phyloP scores from a whole-genome alignment of 2,797 vertebrate species.

The Mallotus villosus region DNA sequence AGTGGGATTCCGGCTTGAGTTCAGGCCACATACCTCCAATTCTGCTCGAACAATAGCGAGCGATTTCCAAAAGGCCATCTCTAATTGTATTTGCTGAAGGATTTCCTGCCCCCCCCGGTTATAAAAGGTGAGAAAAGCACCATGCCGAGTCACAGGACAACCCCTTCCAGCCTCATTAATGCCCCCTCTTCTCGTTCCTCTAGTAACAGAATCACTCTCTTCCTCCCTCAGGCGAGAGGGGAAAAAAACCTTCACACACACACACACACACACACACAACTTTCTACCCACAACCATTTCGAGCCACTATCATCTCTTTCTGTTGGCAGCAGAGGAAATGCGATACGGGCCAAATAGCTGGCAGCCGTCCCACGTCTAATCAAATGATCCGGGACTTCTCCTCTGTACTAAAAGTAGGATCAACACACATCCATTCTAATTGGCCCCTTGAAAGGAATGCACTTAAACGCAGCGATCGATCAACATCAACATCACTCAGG shows the following conservation, averaged over 20 bases:
- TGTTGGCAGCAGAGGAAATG: slow-evolving; percentile 43
- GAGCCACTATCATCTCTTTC: slow-evolving; percentile 39
- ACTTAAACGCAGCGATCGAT: slow-evolving; percentile 53
- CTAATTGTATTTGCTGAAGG: slow-evolving; percentile 33
- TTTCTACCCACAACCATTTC: slow-evolving; percentile 41
- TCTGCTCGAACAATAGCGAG: slow-evolving; percentile 21
- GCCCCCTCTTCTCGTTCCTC: slow-evolving; percentile 25
- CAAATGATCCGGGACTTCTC: slow-evolving; percentile 47
- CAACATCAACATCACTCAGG: slow-evolving; percentile 47
- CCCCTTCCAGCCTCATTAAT: slow-evolving; percentile 26
- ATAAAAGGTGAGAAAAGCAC: slow-evolving; percentile 43
- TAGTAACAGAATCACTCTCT: slow-evolving; percentile 49
- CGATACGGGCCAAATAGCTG: slow-evolving; percentile 44
- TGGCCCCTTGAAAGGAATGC: slow-evolving; percentile 41
- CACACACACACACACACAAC: background rate
- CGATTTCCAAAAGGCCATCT: slow-evolving; percentile 32
- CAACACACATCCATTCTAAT: slow-evolving; percentile 40
- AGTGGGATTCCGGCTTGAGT: slow-evolving; percentile 8
- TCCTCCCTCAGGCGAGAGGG: slow-evolving; percentile 24
- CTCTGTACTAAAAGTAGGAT: slow-evolving; percentile 39
- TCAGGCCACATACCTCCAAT: slow-evolving; percentile 20
- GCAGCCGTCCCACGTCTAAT: slow-evolving; percentile 46
- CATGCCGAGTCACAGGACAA: slow-evolving; percentile 25
- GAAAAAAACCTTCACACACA: slow-evolving; percentile 5
- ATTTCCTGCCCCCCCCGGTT: slow-evolving; percentile 38